Percentiles rank a stretch among this genome's conserved stretches.
Evolutionary conservation across 2,113 vertebrate species (phyloP).

Genomic region (Echinops telfairi): DNA sequence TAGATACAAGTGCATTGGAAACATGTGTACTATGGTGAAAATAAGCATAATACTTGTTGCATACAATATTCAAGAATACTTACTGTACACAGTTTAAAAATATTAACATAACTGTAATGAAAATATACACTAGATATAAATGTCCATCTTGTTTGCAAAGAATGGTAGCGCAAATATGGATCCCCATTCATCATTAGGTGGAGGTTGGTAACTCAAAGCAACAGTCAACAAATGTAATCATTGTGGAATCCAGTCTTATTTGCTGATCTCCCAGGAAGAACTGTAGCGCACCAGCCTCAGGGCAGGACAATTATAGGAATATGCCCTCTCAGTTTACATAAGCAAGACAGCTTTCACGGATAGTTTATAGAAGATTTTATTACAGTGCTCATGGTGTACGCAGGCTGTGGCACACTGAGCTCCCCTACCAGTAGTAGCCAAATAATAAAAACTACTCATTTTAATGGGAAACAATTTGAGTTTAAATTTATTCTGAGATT

Average conservation of each 20-base stretch:
- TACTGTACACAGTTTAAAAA: conserved; percentile 14
- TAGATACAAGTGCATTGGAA: background rate
- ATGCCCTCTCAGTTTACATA: conserved; percentile 72
- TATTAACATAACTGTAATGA: background rate
- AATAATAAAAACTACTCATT: conserved; percentile 52
- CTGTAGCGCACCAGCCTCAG: conserved; percentile 21
- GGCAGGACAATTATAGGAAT: conserved; percentile 36
- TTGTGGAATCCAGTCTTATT: conserved; percentile 63
- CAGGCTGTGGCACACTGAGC: conserved; percentile 78
- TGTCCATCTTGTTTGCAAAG: background rate
- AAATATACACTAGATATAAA: background rate
- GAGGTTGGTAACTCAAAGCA: conserved; percentile 33
- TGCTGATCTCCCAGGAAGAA: conserved; percentile 28
- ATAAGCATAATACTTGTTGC: background rate
- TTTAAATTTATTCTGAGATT: too few relatives aligned
- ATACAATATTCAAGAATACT: background rate
- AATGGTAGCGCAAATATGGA: background rate
- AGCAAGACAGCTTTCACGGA: conserved; percentile 78
- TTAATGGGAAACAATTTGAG: conserved; percentile 46
- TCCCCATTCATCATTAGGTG: background rate
- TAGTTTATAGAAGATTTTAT: conserved; percentile 83
- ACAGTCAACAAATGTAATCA: conserved; percentile 57
- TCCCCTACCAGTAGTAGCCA: conserved; percentile 77
- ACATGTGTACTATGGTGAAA: background rate
- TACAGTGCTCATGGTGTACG: conserved; percentile 79